Conservation (phyloP, 2,797 vertebrate genomes). For the Setipinna tenuifilis region DNA sequence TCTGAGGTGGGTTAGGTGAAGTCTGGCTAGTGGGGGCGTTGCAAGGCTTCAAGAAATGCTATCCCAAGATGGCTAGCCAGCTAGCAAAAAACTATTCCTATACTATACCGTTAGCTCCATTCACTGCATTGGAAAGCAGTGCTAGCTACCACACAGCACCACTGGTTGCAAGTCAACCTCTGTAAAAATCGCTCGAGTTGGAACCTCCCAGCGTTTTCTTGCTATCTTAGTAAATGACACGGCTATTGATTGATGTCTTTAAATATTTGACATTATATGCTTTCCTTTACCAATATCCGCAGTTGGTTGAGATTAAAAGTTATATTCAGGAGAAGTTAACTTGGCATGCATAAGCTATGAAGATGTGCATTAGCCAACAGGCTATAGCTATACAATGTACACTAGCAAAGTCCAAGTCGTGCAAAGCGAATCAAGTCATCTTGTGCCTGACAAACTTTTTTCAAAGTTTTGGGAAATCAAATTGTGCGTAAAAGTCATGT, state of each 20-base stretch:
- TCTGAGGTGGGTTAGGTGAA: constrained; percentile 7
- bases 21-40: not conserved
- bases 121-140: not conserved
- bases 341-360: not conserved
- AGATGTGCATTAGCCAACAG: not conserved
- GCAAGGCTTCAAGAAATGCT: not conserved
- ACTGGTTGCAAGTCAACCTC: not conserved
- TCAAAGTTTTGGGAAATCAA: not conserved
- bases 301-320: not conserved
- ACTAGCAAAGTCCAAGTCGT: not conserved
- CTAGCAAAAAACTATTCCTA: not conserved
- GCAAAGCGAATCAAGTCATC: not conserved
- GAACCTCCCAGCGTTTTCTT: not conserved
- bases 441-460: not conserved
- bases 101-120: not conserved
- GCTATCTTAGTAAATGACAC: not conserved
- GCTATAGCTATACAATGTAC: not conserved
- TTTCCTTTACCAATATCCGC: not conserved
- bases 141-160: not conserved
- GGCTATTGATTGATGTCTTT: not conserved
- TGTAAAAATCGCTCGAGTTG: not conserved
- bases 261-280: not conserved
- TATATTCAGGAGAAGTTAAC: not conserved
- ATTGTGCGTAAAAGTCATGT: not conserved
- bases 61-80: not conserved